phyloP scores from a whole-genome alignment of 1,140 invertebrate genomes.

The Oncopodura yosiiana region DNA sequence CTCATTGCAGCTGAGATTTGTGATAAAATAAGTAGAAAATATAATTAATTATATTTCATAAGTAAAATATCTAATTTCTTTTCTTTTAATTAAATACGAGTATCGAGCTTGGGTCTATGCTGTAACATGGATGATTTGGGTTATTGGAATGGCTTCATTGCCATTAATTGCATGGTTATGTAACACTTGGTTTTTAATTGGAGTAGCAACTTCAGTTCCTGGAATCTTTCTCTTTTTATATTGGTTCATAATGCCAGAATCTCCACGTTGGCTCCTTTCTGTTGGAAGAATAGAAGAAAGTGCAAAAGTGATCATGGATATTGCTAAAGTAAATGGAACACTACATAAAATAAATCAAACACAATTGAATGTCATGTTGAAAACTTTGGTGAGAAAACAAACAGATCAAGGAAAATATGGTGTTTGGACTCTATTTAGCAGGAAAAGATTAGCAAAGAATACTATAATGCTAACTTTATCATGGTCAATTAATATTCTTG shows the following conservation, averaged over 20 bases:
- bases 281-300: conserved; percentile 46
- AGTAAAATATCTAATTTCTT: neutral
- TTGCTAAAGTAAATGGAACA: conserved; percentile 24
- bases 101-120: conserved; percentile 32
- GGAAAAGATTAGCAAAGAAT: conserved; percentile 14
- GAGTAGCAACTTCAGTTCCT: conserved; percentile 21
- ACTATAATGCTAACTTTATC: conserved; percentile 18
- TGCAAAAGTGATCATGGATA: conserved; percentile 36
- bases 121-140: conserved; percentile 27
- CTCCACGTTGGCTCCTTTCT: conserved; percentile 45
- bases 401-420: conserved; percentile 3
- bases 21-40: conserved; percentile 16
- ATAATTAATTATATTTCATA: neutral
- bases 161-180: conserved; percentile 29
- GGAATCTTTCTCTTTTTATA: conserved; percentile 30
- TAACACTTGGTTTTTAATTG: conserved; percentile 27
- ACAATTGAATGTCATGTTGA: conserved; percentile 9
- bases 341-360: conserved; percentile 6
- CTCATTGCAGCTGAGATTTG: conserved; percentile 31
- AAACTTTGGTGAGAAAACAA: conserved; percentile 2
- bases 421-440: conserved; percentile 25
- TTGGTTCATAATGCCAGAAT: conserved; percentile 41
- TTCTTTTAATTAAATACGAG: conserved; percentile 6
- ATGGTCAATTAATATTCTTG: conserved; percentile 45
- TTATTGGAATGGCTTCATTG: conserved; percentile 28